Conservation (phyloP, 2,797 vertebrate genomes). For the Lepus oiostolus region DNA sequence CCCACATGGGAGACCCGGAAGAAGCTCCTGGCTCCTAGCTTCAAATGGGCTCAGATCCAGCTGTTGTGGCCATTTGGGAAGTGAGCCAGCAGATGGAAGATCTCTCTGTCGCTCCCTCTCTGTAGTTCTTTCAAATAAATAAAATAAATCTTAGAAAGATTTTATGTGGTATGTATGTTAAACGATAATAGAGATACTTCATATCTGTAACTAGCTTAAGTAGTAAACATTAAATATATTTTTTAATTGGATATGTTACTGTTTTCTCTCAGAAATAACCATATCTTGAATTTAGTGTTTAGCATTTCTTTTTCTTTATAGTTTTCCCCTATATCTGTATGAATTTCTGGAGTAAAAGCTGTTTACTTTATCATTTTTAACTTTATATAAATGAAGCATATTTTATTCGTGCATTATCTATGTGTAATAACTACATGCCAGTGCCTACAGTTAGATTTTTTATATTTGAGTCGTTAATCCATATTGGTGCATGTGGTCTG, state of each 20-base stretch:
- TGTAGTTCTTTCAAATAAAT: too few relatives aligned
- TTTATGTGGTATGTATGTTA: neutral
- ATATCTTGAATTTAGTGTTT: neutral
- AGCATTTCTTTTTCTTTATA: neutral
- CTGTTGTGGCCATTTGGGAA: too few relatives aligned
- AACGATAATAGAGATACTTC: neutral
- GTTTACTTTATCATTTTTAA: neutral
- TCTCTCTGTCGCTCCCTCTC: too few relatives aligned
- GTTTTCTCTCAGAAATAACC: neutral
- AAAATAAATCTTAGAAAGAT: neutral
- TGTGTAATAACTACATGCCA: neutral
- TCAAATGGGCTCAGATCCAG: too few relatives aligned
- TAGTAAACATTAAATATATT: conserved; percentile 1
- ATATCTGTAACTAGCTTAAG: neutral
- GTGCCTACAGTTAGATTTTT: neutral
- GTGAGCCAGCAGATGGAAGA: too few relatives aligned
- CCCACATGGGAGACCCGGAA: too few relatives aligned
- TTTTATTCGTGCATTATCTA: neutral
- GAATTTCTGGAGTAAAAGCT: neutral
- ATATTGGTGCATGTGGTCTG: neutral
- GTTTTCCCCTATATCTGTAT: neutral
- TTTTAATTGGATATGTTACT: neutral
- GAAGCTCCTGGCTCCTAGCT: too few relatives aligned
- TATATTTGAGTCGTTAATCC: neutral
- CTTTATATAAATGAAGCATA: neutral